Conservation (phyloP, 2,888 invertebrate species). For the Pandemis heparana region DNA sequence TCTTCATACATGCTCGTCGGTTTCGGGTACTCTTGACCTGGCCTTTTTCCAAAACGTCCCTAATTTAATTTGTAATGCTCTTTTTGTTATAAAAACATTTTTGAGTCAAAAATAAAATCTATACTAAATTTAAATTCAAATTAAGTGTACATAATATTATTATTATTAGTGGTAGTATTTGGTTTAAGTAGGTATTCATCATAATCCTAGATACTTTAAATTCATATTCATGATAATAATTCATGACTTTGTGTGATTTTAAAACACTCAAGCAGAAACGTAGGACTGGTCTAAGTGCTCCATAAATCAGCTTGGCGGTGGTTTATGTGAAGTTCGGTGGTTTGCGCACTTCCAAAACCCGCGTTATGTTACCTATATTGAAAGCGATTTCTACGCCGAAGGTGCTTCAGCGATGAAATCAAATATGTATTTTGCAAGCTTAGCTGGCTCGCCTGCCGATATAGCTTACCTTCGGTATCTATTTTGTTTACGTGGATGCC, state of each 20-base stretch:
- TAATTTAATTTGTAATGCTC: background rate
- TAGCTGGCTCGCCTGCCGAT: constrained; percentile 9
- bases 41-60: no score
- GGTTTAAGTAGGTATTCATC: background rate
- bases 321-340: constrained; percentile 57
- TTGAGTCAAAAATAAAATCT: background rate
- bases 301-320: constrained; percentile 66
- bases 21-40: no score
- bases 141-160: no score
- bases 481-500: constrained; percentile 11
- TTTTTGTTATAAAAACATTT: background rate
- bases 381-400: constrained; percentile 21
- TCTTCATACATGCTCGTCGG: no score
- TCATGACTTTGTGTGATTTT: constrained; percentile 50
- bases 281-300: constrained; percentile 66
- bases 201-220: background rate
- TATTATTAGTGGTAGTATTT: no score
- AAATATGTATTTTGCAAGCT: constrained; percentile 27
- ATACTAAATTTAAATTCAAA: no score
- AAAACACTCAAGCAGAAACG: constrained; percentile 64
- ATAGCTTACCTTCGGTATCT: constrained; percentile 9
- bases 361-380: constrained; percentile 43
- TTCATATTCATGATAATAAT: constrained; percentile 21
- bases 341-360: constrained; percentile 50
- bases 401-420: constrained; percentile 26